These are phyloP conservation scores for Dolichopus griseipennis DNA, from an alignment of 2,888 invertebrate genomes.

Conservation along the genomic window DNA sequence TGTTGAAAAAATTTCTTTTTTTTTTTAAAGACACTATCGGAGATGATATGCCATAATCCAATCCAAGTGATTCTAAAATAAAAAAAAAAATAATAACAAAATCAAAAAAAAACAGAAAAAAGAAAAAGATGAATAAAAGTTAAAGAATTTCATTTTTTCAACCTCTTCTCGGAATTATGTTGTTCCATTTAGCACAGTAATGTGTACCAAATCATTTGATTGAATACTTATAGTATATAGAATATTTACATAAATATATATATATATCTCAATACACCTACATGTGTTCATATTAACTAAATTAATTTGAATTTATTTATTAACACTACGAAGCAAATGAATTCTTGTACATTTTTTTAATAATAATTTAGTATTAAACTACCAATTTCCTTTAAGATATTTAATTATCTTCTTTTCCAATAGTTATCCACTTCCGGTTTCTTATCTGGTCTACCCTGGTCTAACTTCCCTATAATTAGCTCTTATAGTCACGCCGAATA, in stretches of 20 bases:
- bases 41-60: background rate
- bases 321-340: too few relatives aligned
- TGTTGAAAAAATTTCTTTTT: background rate
- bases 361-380: too few relatives aligned
- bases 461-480: too few relatives aligned
- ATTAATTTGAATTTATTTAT: background rate
- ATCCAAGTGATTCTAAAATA: background rate
- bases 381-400: too few relatives aligned
- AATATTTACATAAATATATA: background rate
- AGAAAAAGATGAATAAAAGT: background rate
- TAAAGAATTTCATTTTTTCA: background rate
- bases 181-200: slow-evolving; percentile 35
- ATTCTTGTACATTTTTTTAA: too few relatives aligned
- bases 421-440: too few relatives aligned
- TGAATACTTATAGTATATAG: background rate
- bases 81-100: background rate
- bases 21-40: background rate
- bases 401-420: too few relatives aligned
- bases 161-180: slow-evolving; percentile 40
- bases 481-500: too few relatives aligned
- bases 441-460: too few relatives aligned
- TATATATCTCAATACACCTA: background rate
- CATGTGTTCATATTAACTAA: background rate
- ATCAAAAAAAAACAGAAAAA: background rate
- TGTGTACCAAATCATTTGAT: background rate